These are phyloP conservation scores for Ispidina picta DNA, from an alignment of 2,797 vertebrate species.

Conservation along the genomic window DNA sequence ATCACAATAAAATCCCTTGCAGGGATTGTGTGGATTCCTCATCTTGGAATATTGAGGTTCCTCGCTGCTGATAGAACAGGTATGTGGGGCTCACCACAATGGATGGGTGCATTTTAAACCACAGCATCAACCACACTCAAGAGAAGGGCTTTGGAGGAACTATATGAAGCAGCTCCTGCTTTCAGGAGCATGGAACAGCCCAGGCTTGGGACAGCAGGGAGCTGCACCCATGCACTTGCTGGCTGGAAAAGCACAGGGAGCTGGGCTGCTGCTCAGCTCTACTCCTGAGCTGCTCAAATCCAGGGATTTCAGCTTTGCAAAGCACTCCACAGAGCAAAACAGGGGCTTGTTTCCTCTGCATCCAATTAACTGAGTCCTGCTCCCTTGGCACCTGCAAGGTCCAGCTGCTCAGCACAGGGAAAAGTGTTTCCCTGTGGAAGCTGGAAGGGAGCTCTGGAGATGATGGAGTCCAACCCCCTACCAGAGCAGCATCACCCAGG, in stretches of 20 bases:
- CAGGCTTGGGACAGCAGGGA: accelerated
- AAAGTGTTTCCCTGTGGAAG: too few relatives aligned
- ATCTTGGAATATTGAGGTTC: accelerated
- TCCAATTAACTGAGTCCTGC: neutral
- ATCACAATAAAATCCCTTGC: neutral
- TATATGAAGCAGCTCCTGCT: neutral
- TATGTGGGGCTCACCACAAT: neutral
- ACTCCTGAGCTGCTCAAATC: too few relatives aligned
- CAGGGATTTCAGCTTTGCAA: neutral
- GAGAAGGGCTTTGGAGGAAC: neutral
- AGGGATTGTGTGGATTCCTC: neutral
- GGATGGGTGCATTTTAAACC: neutral
- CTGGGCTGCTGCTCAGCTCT: too few relatives aligned
- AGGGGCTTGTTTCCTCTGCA: accelerated
- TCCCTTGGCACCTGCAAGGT: neutral
- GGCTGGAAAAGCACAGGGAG: neutral
- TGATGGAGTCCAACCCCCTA: too few relatives aligned
- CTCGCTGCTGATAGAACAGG: neutral
- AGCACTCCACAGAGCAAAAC: neutral
- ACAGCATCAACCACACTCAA: neutral
- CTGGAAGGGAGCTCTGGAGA: too few relatives aligned
- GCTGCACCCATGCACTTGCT: accelerated
- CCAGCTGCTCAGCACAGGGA: neutral
- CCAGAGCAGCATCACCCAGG: too few relatives aligned
- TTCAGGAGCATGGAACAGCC: accelerated